These are phyloP conservation scores for Petrocephalus schoutedeni DNA, from an alignment of 2,797 vertebrate genomes.

Conservation along the genomic window DNA sequence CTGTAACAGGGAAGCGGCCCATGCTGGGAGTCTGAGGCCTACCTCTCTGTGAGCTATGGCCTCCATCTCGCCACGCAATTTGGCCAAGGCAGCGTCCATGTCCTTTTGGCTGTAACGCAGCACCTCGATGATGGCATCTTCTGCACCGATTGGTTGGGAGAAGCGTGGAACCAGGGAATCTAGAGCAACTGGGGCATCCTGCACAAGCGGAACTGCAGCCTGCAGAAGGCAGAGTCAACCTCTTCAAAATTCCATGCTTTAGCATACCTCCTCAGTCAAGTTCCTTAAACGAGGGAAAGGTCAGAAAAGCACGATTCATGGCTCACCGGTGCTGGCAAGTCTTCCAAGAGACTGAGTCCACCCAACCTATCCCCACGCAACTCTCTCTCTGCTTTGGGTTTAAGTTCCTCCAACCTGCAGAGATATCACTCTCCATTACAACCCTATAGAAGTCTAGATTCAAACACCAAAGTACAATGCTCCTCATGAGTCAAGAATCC, in stretches of 20 bases:
- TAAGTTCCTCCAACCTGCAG: slow-evolving; percentile 46
- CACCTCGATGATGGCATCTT: slow-evolving; percentile 78
- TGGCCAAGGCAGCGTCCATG: slow-evolving; percentile 73
- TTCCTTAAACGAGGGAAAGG: neutral
- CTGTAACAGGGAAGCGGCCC: neutral
- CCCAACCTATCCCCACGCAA: slow-evolving; percentile 43
- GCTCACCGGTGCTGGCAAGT: slow-evolving; percentile 61
- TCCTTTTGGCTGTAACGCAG: slow-evolving; percentile 87
- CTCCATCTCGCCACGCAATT: slow-evolving; percentile 58
- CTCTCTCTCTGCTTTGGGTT: slow-evolving; percentile 34
- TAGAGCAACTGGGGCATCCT: slow-evolving; percentile 28
- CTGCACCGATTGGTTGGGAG: slow-evolving; percentile 41
- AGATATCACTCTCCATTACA: neutral
- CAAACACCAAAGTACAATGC: neutral
- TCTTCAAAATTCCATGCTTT: neutral
- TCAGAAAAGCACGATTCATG: neutral
- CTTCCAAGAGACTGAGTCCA: slow-evolving; percentile 62
- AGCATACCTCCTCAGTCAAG: neutral
- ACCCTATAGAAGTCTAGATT: neutral
- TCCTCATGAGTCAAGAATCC: neutral
- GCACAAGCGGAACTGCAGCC: slow-evolving; percentile 28
- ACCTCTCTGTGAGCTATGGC: neutral
- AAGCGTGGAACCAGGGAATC: slow-evolving; percentile 44
- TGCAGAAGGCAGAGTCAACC: slow-evolving; percentile 23
- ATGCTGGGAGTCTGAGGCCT: neutral